These are phyloP conservation scores for Eumacrocentrus americanus DNA, from an alignment of 2,888 invertebrate genomes.

Conservation along the genomic window DNA sequence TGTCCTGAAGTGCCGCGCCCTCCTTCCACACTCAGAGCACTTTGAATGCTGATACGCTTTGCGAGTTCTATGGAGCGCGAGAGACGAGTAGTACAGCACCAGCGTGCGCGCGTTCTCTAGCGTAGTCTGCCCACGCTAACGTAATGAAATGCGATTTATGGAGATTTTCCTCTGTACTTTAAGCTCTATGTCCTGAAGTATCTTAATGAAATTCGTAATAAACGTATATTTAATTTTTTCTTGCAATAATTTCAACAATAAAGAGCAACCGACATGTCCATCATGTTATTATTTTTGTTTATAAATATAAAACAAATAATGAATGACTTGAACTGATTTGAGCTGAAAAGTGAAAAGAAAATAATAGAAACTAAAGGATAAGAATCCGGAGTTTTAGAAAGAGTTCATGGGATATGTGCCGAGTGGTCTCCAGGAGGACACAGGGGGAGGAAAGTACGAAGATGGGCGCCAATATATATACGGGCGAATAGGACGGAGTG, in stretches of 20 bases:
- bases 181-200: conserved; percentile 14
- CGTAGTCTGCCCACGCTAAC: conserved; percentile 44
- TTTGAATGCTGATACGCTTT: conserved; percentile 62
- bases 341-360: neutral
- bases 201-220: neutral
- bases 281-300: too few species aligned
- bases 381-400: conserved; percentile 34
- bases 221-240: too few species aligned
- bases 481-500: conserved; percentile 31
- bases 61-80: conserved; percentile 39
- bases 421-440: conserved; percentile 24
- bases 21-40: conserved; percentile 47
- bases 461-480: conserved; percentile 33
- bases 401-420: conserved; percentile 30
- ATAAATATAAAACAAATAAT: neutral
- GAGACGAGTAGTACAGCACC: conserved; percentile 3
- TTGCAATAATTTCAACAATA: too few species aligned
- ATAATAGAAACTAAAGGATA: neutral
- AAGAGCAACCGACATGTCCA: too few species aligned
- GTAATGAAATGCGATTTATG: conserved; percentile 56
- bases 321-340: neutral
- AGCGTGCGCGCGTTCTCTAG: conserved; percentile 21
- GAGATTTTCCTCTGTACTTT: conserved; percentile 40
- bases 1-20: conserved; percentile 39
- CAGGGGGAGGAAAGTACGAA: conserved; percentile 19